phyloP scores from a whole-genome alignment of 2,113 vertebrate genomes.

The Oncorhynchus masou region DNA sequence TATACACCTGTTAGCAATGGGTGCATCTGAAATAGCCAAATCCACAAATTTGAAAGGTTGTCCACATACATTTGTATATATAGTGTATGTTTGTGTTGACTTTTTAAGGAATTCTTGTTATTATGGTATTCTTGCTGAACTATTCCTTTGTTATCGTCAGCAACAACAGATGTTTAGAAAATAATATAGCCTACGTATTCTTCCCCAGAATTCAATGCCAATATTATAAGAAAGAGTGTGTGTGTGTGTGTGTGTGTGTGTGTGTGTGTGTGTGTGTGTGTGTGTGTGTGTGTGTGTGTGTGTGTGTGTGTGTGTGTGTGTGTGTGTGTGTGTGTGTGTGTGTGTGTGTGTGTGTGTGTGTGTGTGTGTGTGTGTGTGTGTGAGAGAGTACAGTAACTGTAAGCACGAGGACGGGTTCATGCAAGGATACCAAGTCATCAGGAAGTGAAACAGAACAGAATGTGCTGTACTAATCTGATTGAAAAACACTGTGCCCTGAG shows the following conservation, averaged over 20 bases:
- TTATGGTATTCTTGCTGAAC: background rate
- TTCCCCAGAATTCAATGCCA: background rate
- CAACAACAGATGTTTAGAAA: too few relatives aligned
- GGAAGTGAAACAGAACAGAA: slow-evolving; percentile 83
- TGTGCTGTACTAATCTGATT: slow-evolving; percentile 80
- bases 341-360: background rate
- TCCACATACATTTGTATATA: too few relatives aligned
- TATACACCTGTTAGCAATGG: too few relatives aligned
- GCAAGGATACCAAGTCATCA: slow-evolving; percentile 77
- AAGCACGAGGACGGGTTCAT: slow-evolving; percentile 74
- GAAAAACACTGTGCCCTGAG: slow-evolving; percentile 72
- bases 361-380: background rate
- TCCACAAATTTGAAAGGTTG: too few relatives aligned
- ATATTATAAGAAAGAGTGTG: background rate
- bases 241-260: slow-evolving; percentile 2
- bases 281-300: background rate
- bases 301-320: background rate
- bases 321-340: background rate
- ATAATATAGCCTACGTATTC: background rate
- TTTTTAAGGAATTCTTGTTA: background rate
- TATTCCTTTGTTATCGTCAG: too few relatives aligned
- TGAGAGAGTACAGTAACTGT: slow-evolving; percentile 53
- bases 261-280: slow-evolving; percentile 5
- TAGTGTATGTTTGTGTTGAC: too few relatives aligned
- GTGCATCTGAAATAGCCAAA: too few relatives aligned